A percentile compares a stretch with the other conserved stretches of the same genome.
These are phyloP conservation scores for Lagodon rhomboides DNA, from an alignment of 2,797 vertebrate genomes.

Conservation along the genomic window DNA sequence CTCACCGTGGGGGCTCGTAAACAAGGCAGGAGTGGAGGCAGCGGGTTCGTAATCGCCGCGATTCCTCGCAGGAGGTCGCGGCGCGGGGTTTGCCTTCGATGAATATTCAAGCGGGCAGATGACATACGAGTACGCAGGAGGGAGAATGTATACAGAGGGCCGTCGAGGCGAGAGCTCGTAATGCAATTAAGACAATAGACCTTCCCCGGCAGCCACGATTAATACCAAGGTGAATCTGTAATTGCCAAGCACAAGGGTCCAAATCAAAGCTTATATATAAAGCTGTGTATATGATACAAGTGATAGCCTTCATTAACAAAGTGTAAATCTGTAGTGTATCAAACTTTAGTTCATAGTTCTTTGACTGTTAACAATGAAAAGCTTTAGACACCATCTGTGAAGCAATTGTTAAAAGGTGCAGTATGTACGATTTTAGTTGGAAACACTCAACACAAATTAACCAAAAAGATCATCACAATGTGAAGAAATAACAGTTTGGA, in stretches of 20 bases:
- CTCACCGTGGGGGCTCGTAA: conserved; percentile 48
- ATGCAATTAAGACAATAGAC: not conserved
- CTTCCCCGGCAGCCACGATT: conserved; percentile 1
- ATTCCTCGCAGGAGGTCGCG: conserved; percentile 20
- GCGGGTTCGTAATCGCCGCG: conserved; percentile 45
- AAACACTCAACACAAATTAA: no score
- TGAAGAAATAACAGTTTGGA: no score
- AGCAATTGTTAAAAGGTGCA: no score
- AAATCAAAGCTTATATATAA: not conserved
- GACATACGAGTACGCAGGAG: conserved; percentile 5
- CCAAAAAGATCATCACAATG: no score
- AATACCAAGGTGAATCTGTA: not conserved
- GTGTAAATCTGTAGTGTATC: no score
- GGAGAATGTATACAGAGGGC: not conserved
- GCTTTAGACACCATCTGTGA: no score
- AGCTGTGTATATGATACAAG: no score
- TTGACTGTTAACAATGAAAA: no score
- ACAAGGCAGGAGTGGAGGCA: conserved; percentile 50
- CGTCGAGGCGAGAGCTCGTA: conserved; percentile 3
- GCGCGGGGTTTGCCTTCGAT: conserved; percentile 19
- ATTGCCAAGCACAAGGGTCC: not conserved
- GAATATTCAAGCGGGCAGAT: conserved; percentile 1
- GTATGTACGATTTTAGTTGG: no score
- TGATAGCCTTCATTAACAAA: no score
- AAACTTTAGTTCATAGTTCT: no score